phyloP scores from a whole-genome alignment of 2,797 vertebrate species.

The Tauraco hartlaubi region DNA sequence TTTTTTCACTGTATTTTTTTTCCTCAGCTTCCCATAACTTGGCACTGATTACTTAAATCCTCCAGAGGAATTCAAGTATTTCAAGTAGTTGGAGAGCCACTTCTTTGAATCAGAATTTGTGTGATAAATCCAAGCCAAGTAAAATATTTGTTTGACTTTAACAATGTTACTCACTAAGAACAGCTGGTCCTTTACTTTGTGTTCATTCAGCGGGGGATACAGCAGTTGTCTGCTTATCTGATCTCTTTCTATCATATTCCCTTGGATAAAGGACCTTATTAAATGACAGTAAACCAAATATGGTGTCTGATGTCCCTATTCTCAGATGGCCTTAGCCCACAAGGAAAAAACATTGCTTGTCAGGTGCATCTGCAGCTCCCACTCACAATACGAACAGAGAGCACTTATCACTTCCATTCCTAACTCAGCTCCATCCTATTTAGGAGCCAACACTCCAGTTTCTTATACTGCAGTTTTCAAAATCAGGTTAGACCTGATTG shows the following conservation, averaged over 20 bases:
- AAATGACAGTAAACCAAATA: not conserved
- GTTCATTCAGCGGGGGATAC: not conserved
- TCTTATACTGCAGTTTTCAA: not conserved
- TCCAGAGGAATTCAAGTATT: conserved; percentile 30
- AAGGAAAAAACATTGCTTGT: not conserved
- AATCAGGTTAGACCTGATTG: not conserved
- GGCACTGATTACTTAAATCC: conserved; percentile 16
- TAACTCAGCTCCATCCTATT: not conserved
- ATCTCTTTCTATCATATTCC: not conserved
- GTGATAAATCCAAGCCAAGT: conserved; percentile 16
- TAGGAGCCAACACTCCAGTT: not conserved
- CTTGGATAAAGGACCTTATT: not conserved
- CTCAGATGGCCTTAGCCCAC: not conserved
- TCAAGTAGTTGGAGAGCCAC: conserved; percentile 12
- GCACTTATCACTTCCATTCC: not conserved
- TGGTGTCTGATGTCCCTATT: not conserved
- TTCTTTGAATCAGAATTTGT: conserved; percentile 21
- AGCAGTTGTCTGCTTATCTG: not conserved
- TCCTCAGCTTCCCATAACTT: not conserved
- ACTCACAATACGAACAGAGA: not conserved
- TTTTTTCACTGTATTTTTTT: not conserved
- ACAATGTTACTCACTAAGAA: not conserved
- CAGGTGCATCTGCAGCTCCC: not conserved
- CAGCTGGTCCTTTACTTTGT: not conserved
- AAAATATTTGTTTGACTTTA: conserved; percentile 18